A percentile compares a stretch with the other conserved stretches of the same genome.
phyloP scores from a whole-genome alignment of 2,888 invertebrate species.

The Lamproptera curius region DNA sequence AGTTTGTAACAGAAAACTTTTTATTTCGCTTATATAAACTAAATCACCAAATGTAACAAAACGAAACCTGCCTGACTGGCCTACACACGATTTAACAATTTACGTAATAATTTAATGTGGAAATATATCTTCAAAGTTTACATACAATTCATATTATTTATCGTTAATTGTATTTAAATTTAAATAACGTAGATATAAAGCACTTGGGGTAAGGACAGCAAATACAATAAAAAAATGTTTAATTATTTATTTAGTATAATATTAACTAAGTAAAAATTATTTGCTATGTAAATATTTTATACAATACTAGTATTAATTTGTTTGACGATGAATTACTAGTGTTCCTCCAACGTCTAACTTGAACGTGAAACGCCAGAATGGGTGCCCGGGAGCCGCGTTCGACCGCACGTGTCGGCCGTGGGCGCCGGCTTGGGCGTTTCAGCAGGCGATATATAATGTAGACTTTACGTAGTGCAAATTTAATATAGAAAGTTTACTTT shows the following conservation, averaged over 20 bases:
- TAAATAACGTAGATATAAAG: constrained; percentile 79
- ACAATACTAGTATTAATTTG: constrained; percentile 75
- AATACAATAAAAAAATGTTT: constrained; percentile 78
- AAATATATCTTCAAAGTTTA: constrained; percentile 72
- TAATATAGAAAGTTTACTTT: constrained; percentile 73
- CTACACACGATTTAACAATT: constrained; percentile 66
- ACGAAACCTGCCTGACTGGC: constrained; percentile 34
- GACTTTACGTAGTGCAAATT: constrained; percentile 71
- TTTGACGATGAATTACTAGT: constrained; percentile 71
- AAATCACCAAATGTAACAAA: constrained; percentile 38
- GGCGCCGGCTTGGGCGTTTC: constrained; percentile 34
- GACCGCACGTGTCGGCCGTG: constrained; percentile 23
- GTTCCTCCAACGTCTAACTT: constrained; percentile 66
- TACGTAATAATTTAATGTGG: constrained; percentile 67
- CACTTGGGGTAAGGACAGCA: constrained; percentile 80
- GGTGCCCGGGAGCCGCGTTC: constrained; percentile 25
- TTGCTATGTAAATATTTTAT: constrained; percentile 77
- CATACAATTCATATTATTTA: constrained; percentile 72
- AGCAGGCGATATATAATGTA: constrained; percentile 59
- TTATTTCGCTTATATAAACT: constrained; percentile 26
- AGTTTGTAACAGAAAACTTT: constrained; percentile 21
- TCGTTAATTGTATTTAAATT: constrained; percentile 73
- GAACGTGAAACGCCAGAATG: constrained; percentile 57
- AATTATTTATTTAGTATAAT: constrained; percentile 72
- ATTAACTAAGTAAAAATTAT: constrained; percentile 78